Conservation (phyloP, 2,888 invertebrate genomes). For the Volucella zonaria region DNA sequence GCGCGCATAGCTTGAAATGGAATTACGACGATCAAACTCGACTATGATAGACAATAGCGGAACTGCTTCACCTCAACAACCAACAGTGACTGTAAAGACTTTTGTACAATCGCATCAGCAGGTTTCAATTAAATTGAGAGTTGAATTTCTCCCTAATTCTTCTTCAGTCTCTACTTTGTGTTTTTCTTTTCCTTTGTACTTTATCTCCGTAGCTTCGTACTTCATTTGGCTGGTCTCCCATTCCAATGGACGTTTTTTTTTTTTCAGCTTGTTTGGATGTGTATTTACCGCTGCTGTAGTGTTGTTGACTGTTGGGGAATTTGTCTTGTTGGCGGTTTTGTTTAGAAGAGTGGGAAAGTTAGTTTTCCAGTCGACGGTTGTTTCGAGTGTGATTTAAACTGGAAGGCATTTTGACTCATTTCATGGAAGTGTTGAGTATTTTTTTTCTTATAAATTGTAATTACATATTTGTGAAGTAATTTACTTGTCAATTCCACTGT, state of each 20-base stretch:
- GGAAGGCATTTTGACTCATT: constrained; percentile 18
- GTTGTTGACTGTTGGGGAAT: neutral
- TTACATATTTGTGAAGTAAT: too few species aligned
- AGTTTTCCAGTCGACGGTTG: constrained; percentile 39
- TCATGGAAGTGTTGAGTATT: constrained; percentile 26
- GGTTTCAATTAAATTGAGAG: constrained; percentile 43
- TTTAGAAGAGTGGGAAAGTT: constrained; percentile 11
- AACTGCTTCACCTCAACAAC: constrained; percentile 45
- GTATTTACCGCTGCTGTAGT: neutral
- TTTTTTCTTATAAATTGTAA: neutral
- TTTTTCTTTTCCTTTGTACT: constrained; percentile 34
- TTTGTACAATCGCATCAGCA: constrained; percentile 39
- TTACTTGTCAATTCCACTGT: too few species aligned
- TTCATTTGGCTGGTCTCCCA: constrained; percentile 15
- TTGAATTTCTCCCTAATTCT: constrained; percentile 40
- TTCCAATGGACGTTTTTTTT: neutral
- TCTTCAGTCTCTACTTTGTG: constrained; percentile 17
- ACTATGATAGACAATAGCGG: constrained; percentile 14
- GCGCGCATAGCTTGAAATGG: constrained; percentile 50
- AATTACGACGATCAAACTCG: constrained; percentile 29
- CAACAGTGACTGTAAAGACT: constrained; percentile 61
- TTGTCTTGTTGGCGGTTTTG: constrained; percentile 46
- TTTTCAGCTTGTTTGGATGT: too few species aligned
- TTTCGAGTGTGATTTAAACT: constrained; percentile 24
- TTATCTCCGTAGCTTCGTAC: constrained; percentile 5